Evolutionary conservation across 2,888 invertebrate species (phyloP).

Genomic region (Augiades crinisus): DNA sequence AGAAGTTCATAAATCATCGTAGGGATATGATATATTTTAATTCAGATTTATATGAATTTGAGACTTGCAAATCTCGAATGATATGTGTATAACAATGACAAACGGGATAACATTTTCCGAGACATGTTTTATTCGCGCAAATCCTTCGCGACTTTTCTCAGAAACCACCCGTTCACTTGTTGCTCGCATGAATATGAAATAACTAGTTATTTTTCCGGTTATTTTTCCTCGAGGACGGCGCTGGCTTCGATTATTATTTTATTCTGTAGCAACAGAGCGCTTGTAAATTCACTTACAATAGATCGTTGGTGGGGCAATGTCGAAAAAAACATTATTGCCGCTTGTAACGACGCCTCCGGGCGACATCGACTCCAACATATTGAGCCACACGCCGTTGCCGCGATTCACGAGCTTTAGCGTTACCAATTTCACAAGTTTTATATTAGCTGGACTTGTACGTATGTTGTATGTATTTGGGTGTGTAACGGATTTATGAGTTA

Average conservation of each 20-base stretch:
- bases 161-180: constrained; percentile 14
- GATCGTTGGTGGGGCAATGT: constrained; percentile 59
- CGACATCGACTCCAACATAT: constrained; percentile 67
- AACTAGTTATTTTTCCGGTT: constrained; percentile 15
- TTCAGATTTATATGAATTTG: no score
- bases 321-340: constrained; percentile 73
- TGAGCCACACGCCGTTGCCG: constrained; percentile 38
- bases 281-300: constrained; percentile 46
- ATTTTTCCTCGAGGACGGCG: background rate
- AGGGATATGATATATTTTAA: no score
- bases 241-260: constrained; percentile 21
- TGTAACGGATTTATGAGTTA: no score
- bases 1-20: no score
- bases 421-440: background rate
- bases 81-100: no score
- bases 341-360: constrained; percentile 73
- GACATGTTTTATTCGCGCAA: background rate
- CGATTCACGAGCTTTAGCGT: constrained; percentile 33
- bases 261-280: constrained; percentile 13
- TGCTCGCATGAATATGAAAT: constrained; percentile 15
- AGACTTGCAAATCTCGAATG: no score
- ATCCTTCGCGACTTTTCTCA: background rate
- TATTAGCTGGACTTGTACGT: no score
- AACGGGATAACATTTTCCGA: background rate
- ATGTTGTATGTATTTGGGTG: no score